These are phyloP conservation scores for Drosophila ezoana DNA, from an alignment of 2,888 invertebrate genomes.

Conservation along the genomic window DNA sequence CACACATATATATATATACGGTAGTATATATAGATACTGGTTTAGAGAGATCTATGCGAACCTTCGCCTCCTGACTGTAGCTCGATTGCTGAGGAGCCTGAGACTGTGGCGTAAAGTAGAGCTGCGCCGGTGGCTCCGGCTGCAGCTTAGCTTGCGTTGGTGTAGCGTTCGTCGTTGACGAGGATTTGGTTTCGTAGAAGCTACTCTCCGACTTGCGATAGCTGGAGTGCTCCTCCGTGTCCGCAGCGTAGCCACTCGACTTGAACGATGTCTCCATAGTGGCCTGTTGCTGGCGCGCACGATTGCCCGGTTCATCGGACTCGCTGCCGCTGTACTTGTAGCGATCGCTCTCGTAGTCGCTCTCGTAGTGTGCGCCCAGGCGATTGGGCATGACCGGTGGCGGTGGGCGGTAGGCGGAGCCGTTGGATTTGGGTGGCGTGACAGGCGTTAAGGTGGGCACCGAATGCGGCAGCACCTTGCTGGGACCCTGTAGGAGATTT, in stretches of 20 bases:
- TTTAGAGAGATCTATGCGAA: constrained; percentile 69
- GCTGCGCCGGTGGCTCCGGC: constrained; percentile 71
- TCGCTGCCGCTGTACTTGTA: constrained; percentile 89
- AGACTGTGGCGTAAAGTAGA: constrained; percentile 60
- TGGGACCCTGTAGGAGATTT: constrained; percentile 85
- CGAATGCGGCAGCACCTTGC: constrained; percentile 86
- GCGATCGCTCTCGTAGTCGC: constrained; percentile 90
- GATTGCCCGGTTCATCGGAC: constrained; percentile 86
- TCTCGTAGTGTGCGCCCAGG: constrained; percentile 87
- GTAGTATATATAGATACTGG: constrained; percentile 8
- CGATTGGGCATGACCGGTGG: constrained; percentile 87
- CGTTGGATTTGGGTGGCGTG: constrained; percentile 82
- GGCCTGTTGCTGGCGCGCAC: constrained; percentile 80
- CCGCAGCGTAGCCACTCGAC: constrained; percentile 89
- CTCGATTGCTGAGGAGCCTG: constrained; percentile 34
- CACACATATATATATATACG: constrained; percentile 19
- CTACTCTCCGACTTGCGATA: constrained; percentile 82
- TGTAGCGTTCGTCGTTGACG: constrained; percentile 34
- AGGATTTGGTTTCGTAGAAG: constrained; percentile 76
- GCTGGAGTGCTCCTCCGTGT: constrained; percentile 88
- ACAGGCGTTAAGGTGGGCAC: constrained; percentile 86
- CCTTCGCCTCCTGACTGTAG: constrained; percentile 83
- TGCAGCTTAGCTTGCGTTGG: constrained; percentile 34
- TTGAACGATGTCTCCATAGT: constrained; percentile 68
- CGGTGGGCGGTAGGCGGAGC: constrained; percentile 83